phyloP scores from a whole-genome alignment of 2,888 invertebrate genomes.

The Nudaria mundana region DNA sequence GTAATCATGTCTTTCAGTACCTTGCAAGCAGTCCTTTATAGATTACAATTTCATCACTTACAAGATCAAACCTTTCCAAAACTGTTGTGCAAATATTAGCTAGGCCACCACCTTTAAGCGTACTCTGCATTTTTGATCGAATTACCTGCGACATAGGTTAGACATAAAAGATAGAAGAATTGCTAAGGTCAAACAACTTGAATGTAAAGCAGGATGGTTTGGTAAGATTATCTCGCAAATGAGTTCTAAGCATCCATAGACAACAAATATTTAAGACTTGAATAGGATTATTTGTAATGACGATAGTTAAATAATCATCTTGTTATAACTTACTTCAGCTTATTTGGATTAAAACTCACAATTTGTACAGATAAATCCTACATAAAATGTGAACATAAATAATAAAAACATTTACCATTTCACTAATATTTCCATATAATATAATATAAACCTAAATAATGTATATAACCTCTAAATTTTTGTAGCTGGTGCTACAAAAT shows the following conservation, averaged over 20 bases:
- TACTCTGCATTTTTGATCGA: slow-evolving; percentile 27
- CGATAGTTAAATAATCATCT: slow-evolving; percentile 32
- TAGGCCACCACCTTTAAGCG: slow-evolving; percentile 57
- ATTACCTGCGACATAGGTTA: slow-evolving; percentile 28
- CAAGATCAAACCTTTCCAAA: slow-evolving; percentile 28
- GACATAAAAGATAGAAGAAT: too few relatives aligned
- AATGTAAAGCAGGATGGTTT: too few relatives aligned
- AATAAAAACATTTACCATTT: slow-evolving; percentile 30
- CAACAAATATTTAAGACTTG: too few relatives aligned
- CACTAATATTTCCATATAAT: slow-evolving; percentile 26
- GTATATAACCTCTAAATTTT: too few relatives aligned
- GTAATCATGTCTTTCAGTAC: slow-evolving; percentile 69
- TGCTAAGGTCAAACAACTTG: too few relatives aligned
- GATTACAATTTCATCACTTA: slow-evolving; percentile 40
- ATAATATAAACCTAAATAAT: slow-evolving; percentile 25
- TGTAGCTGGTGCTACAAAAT: slow-evolving; percentile 28
- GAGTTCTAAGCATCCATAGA: too few relatives aligned
- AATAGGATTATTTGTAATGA: slow-evolving; percentile 38
- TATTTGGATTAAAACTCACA: slow-evolving; percentile 33
- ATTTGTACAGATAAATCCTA: slow-evolving; percentile 31
- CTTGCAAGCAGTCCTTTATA: slow-evolving; percentile 68
- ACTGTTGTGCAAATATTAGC: slow-evolving; percentile 50
- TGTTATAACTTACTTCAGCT: slow-evolving; percentile 27
- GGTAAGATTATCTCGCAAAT: too few relatives aligned
- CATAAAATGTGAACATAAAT: slow-evolving; percentile 30